Percentiles rank a stretch among this genome's conserved stretches.
Evolutionary conservation across 2,888 invertebrate species (phyloP).

Genomic region (Empis stercorea): DNA sequence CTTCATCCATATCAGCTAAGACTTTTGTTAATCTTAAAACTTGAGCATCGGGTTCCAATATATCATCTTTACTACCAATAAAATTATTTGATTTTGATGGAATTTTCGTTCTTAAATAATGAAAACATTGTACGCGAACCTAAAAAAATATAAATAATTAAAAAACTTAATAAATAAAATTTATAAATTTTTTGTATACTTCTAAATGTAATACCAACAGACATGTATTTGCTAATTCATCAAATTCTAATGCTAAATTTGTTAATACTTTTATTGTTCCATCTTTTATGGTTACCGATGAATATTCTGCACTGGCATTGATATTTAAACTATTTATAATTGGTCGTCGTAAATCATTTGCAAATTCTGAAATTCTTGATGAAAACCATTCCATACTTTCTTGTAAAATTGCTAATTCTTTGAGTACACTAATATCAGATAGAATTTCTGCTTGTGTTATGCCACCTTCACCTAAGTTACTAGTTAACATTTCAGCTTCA

Average conservation of each 20-base stretch:
- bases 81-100: slow-evolving; percentile 26
- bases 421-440: slow-evolving; percentile 67
- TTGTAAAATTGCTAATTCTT: slow-evolving; percentile 76
- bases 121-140: slow-evolving; percentile 90
- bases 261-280: slow-evolving; percentile 50
- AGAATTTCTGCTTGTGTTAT: slow-evolving; percentile 76
- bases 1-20: slow-evolving; percentile 63
- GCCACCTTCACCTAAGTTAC: slow-evolving; percentile 79
- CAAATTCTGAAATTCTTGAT: slow-evolving; percentile 47
- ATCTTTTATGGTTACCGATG: slow-evolving; percentile 37
- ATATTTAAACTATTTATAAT: slow-evolving; percentile 31
- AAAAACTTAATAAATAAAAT: neutral
- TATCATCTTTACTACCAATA: slow-evolving; percentile 46
- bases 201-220: slow-evolving; percentile 85
- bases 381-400: slow-evolving; percentile 87
- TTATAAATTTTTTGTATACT: slow-evolving; percentile 36
- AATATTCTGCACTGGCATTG: slow-evolving; percentile 24
- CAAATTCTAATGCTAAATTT: slow-evolving; percentile 64
- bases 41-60: slow-evolving; percentile 62
- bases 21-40: slow-evolving; percentile 67
- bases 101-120: slow-evolving; percentile 57
- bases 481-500: slow-evolving; percentile 87
- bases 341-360: slow-evolving; percentile 43
- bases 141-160: slow-evolving; percentile 25
- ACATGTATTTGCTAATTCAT: slow-evolving; percentile 82